phyloP scores from a whole-genome alignment of 2,797 vertebrate species.

The Myotis pilosus region DNA sequence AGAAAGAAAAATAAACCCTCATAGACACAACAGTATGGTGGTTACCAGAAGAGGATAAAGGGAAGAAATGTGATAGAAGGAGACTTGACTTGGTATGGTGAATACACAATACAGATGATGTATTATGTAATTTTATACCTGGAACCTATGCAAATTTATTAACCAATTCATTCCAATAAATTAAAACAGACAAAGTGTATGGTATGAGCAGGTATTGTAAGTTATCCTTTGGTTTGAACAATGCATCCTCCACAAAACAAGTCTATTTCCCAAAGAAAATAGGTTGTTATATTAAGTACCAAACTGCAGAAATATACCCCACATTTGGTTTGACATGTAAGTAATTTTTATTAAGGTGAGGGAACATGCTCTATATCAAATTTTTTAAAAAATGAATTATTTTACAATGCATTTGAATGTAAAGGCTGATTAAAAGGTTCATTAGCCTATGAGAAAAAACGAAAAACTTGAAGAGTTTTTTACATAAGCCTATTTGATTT shows the following conservation, averaged over 20 bases:
- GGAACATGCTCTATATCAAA: not conserved
- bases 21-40: not conserved
- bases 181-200: not conserved
- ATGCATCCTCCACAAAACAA: not conserved
- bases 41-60: not conserved
- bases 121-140: not conserved
- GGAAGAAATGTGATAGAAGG: not conserved
- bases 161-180: not conserved
- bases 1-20: not conserved
- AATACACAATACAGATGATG: not conserved
- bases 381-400: not conserved
- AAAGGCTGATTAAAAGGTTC: not conserved
- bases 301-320: not conserved
- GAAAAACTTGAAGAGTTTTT: not conserved
- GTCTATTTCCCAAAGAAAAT: not conserved
- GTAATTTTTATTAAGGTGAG: not conserved
- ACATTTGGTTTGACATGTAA: not conserved
- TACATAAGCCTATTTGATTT: constrained; percentile 11
- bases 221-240: not conserved
- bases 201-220: not conserved
- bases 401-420: not conserved
- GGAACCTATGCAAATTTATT: not conserved
- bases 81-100: not conserved
- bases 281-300: not conserved
- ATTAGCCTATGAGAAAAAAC: not conserved